A percentile compares a stretch with the other conserved stretches of the same genome.
Evolutionary conservation across 1,140 invertebrate species (phyloP).

Genomic region (Macrobrachium rosenbergii): DNA sequence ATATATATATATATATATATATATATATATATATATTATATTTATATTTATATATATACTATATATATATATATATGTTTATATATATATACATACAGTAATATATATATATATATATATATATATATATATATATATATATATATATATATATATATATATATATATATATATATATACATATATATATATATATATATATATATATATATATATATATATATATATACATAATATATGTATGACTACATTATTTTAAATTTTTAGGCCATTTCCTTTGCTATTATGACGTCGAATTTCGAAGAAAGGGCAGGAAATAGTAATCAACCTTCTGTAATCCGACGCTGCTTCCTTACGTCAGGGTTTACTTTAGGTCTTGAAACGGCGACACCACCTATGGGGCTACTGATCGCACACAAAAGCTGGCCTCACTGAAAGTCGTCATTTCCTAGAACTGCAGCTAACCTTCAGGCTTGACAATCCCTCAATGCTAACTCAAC

Average conservation of each 20-base stretch:
- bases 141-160: not conserved
- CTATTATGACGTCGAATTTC: too few relatives aligned
- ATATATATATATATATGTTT: not conserved
- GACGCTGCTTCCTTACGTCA: too few relatives aligned
- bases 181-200: conserved; percentile 2
- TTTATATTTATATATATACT: not conserved
- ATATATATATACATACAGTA: not conserved
- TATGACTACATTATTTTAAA: not conserved
- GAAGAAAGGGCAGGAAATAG: too few relatives aligned
- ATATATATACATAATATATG: conserved; percentile 9
- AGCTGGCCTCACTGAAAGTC: too few relatives aligned
- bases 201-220: conserved; percentile 12
- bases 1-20: not conserved
- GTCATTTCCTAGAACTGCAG: too few relatives aligned
- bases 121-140: not conserved
- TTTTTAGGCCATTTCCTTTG: too few relatives aligned
- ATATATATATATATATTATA: not conserved
- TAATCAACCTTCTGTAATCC: too few relatives aligned
- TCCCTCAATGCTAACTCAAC: too few relatives aligned
- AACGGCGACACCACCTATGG: too few relatives aligned
- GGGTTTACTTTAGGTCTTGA: too few relatives aligned
- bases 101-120: not conserved
- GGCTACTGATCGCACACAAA: too few relatives aligned
- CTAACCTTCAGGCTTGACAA: too few relatives aligned
- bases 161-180: not conserved